Evolutionary conservation across 2,888 invertebrate species (phyloP), one percentile per base, ranked within the genome.

Genomic region (Pristionchus arcanus): DNA sequence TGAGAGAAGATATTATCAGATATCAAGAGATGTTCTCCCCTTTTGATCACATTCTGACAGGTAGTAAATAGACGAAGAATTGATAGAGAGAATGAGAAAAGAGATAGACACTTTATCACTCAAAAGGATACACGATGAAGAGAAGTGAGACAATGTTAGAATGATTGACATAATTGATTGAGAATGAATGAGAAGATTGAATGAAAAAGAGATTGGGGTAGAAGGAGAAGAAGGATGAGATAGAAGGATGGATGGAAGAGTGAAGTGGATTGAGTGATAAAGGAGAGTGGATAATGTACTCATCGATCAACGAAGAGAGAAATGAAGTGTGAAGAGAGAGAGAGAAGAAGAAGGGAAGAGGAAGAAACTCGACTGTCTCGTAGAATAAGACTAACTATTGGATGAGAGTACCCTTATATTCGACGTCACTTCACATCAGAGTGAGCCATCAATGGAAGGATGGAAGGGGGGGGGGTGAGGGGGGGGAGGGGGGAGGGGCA

Each of bases 391-490:
- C 34, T 49, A 59, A 16, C 84, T 84, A 59, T 28, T 59, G 86
- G 71, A 53, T 34, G 66, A 68, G 87, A 83, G 42, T 83, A 25
- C 53, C 74, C 81, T 19, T 81, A 83, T 83, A 31, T 42, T 42
- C 19, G 63, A 86, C 86, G 86, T 86, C 86, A 86, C n/a, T 37
- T 86, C 86, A 66, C 86, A 86, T 86, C 86, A 86, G 86, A 63
- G 63, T 86, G 86, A 83, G 37, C 81, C 42, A 81, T 49, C 49
- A 81, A 37, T 53, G 85, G 42, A 28, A 55, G 83, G 83, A 49
- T 21, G 59, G 59, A 34, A n/a, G 85, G 85, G 63, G 31, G 63
- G 59, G n/a, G 85, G 42, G 59, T n/a, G 85, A 28, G 34, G 34
- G 85, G 63, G 63, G 59, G 85, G 31, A 55, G 85, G 42, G 59